Base-by-base conservation (phyloP, 2,888 invertebrate species). In the Mythimna albipuncta region DNA sequence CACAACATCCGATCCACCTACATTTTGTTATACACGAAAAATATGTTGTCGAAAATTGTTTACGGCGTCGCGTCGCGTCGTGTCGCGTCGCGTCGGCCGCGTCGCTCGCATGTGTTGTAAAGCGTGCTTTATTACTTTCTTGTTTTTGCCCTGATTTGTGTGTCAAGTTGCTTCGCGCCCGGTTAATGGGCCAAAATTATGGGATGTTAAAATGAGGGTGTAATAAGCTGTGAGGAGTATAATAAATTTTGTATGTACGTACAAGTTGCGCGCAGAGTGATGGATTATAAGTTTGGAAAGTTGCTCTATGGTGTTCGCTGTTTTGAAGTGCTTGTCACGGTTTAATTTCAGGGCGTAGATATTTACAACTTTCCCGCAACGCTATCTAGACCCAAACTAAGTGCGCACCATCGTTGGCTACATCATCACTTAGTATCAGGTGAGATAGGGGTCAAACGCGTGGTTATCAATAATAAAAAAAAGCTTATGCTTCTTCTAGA, bases 31-130 rank as follows among this genome's bases (percentile, higher is more conserved):
- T 85, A 84, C 83, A 87, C 86, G 86, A 89, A 89, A 89, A 90
- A 89, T 88, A 88, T 88, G 87, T 84, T 86, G 85, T 89, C 87
- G 86, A 84, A 89, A 87, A 89, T 89, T 87, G 89, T 89, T 89
- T 87, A 88, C 84, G 75, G 83, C 77, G 72, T 75, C 75, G 65
- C 59, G 38, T 52, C 52, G 63, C 57, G 38, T n/a, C 74, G 80
- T 69, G 77, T 72, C 75, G 70, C 41, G 57, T 50, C 32, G 61
- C 41, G 57, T 50, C 32, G 61, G 68, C 21, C 59, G 81, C 69
- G 57, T 66, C 71, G 69, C 74, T 74, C 82, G 69, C 65, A 75
- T 54, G 68, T 73, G 81, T 82, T 75, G 84, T 84, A 74, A 75
- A 82, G 63, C 55, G 64, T 74, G 73, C 67, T 77, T 82, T 84